A percentile compares a stretch with the other conserved stretches of the same genome.
These are phyloP conservation scores for Vollenhovia emeryi DNA, from an alignment of 1,140 invertebrate genomes.

Conservation along the genomic window DNA sequence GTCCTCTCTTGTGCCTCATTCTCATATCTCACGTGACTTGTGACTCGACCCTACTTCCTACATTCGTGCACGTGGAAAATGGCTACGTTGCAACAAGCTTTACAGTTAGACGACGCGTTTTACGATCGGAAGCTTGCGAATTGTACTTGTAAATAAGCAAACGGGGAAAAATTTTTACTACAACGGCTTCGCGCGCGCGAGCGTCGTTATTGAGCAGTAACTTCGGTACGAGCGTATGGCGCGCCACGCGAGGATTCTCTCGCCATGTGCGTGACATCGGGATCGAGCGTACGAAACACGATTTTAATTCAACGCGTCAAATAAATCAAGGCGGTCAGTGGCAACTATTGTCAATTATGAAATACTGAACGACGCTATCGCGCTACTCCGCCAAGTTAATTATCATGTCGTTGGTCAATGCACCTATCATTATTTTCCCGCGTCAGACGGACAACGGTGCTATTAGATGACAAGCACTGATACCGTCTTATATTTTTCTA, in stretches of 20 bases:
- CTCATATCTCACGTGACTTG: not conserved
- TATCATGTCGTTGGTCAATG: not conserved
- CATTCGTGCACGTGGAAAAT: slow-evolving; percentile 35
- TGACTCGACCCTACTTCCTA: not conserved
- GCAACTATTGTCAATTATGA: slow-evolving; percentile 9
- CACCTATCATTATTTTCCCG: slow-evolving; percentile 23
- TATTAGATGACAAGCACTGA: slow-evolving; percentile 37
- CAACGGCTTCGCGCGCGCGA: slow-evolving; percentile 32
- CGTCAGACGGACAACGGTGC: not conserved
- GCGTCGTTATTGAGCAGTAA: slow-evolving; percentile 27
- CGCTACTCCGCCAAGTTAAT: slow-evolving; percentile 4
- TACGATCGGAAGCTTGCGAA: slow-evolving; percentile 57
- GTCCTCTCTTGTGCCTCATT: not conserved
- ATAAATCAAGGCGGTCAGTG: not conserved
- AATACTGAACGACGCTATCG: slow-evolving; percentile 14
- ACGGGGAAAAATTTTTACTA: slow-evolving; percentile 16
- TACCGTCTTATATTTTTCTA: slow-evolving; percentile 12
- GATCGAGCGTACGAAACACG: not conserved
- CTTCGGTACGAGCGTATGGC: not conserved
- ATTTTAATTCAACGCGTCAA: slow-evolving; percentile 31
- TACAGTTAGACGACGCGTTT: slow-evolving; percentile 63
- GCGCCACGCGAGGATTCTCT: not conserved
- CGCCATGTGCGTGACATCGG: slow-evolving; percentile 18
- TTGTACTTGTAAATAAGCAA: slow-evolving; percentile 39
- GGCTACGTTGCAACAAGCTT: slow-evolving; percentile 56